Evolutionary conservation across 92 coral and sea anemone genomes (phyloP), one percentile per base, ranked within the genome.

Genomic region (Zoanthus gigantus): DNA sequence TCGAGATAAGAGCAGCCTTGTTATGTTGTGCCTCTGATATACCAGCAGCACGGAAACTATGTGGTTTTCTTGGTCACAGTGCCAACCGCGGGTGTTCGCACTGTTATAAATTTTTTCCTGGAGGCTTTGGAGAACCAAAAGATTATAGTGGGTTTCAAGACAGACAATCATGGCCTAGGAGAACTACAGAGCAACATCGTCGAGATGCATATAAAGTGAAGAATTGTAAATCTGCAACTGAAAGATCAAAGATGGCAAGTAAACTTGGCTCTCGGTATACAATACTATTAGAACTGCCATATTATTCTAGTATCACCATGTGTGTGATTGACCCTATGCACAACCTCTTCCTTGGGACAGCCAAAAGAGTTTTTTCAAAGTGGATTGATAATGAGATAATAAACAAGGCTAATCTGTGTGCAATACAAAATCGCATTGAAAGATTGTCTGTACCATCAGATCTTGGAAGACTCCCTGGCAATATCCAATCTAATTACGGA

Each of bases 401-500:
- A 16, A 63, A 16, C 18, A 3, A 63, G 71, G 71, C 71, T 47
- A 18, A 61, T 37, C 86, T 82, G 48, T 54, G 17, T 37, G 44
- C 67, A 45, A 74, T 91, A 32, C 92, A 91, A 83, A 31, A 69
- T 48, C 78, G 78, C 68, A 77, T 92, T 12, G 88, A 92, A 50
- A 50, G 56, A 50, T 56, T 92, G 50, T 37, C 58, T 29, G 85
- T 77, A 13, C 88, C 92, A 9, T 67, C 89, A 56, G 79, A 86
- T 54, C 63, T 92, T 78, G 94, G 92, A 17, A 69, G 95, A 82
- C 84, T 86, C 13, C 93, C 95, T n/a, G 77, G 75, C 44, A 87
- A 83, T 37, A 92, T 92, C 44, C 71, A 71, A 11, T 91, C 90
- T 23, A 78, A 74, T 50, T 92, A 86, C 73, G 87, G 93, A 77